phyloP scores from a whole-genome alignment of 2,797 vertebrate genomes.

The Syngnathus rostellatus region DNA sequence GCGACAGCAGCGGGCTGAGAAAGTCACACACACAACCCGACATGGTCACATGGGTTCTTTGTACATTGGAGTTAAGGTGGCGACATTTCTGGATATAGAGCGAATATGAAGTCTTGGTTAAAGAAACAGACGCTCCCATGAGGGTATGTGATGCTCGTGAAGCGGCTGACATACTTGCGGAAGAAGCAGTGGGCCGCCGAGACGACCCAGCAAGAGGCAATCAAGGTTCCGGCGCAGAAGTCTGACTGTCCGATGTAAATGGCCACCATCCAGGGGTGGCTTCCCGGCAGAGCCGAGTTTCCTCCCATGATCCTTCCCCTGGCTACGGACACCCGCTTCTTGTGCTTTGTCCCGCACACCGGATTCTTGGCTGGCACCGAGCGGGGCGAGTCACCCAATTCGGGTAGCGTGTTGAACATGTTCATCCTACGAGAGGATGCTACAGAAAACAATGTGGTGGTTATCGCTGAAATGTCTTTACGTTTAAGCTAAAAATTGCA shows the following conservation, averaged over 20 bases:
- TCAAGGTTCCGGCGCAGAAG: conserved; percentile 84
- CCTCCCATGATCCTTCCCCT: conserved; percentile 81
- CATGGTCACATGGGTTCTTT: too few species aligned
- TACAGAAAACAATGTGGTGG: conserved; percentile 16
- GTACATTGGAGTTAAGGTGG: background rate
- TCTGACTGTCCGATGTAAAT: conserved; percentile 74
- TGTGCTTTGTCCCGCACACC: conserved; percentile 77
- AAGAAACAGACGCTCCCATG: too few species aligned
- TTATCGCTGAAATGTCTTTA: background rate
- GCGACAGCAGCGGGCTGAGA: conserved; percentile 72
- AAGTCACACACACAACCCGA: too few species aligned
- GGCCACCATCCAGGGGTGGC: conserved; percentile 88
- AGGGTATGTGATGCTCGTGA: background rate
- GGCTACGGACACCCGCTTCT: conserved; percentile 65
- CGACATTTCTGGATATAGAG: background rate
- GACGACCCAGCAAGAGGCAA: conserved; percentile 87
- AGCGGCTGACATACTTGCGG: conserved; percentile 69
- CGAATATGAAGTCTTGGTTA: too few species aligned
- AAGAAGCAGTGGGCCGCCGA: conserved; percentile 91
- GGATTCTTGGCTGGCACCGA: conserved; percentile 10
- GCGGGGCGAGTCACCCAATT: background rate
- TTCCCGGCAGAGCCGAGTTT: conserved; percentile 74
- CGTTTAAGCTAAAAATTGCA: too few species aligned
- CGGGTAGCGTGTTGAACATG: background rate
- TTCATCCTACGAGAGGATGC: conserved; percentile 29